phyloP scores from a whole-genome alignment of 2,797 vertebrate genomes.

The Brotula barbata region DNA sequence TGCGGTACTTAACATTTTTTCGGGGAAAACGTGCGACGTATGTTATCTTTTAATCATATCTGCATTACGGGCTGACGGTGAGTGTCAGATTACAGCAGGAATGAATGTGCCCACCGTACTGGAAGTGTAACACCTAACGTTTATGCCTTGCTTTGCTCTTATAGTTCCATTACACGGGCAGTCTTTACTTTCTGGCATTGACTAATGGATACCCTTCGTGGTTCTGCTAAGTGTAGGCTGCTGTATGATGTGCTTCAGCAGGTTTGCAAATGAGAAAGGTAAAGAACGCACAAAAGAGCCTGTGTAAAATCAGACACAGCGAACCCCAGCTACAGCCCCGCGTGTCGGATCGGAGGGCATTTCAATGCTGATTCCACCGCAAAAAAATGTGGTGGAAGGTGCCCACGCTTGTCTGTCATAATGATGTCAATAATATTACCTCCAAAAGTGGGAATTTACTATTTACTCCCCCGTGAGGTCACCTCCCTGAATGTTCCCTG shows the following conservation, averaged over 20 bases:
- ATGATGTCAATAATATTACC: no score
- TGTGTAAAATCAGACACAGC: conserved; percentile 34
- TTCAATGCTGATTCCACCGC: conserved; percentile 24
- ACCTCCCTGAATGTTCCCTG: no score
- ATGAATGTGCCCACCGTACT: conserved; percentile 7
- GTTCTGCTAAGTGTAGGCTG: conserved; percentile 43
- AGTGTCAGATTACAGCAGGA: conserved; percentile 18
- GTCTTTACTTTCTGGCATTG: conserved; percentile 59
- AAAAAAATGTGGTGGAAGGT: conserved; percentile 13
- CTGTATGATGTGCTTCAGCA: conserved; percentile 62
- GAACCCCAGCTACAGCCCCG: conserved; percentile 34
- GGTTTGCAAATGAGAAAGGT: conserved; percentile 64
- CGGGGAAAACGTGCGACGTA: conserved; percentile 20
- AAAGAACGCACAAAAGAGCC: conserved; percentile 50
- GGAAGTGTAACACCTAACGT: conserved; percentile 37
- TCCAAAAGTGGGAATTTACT: no score
- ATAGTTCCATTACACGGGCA: conserved; percentile 60
- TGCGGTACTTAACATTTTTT: conserved; percentile 24
- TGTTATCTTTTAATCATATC: conserved; percentile 31
- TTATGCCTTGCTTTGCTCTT: conserved; percentile 39
- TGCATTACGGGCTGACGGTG: conserved; percentile 26
- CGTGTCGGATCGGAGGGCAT: conserved; percentile 35
- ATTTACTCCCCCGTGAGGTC: no score
- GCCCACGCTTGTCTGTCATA: no score
- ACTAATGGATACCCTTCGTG: conserved; percentile 68